Evolutionary conservation across 2,113 vertebrate genomes (phyloP), one percentile per base, ranked within the genome.

Genomic region (Lophura nycthemera): DNA sequence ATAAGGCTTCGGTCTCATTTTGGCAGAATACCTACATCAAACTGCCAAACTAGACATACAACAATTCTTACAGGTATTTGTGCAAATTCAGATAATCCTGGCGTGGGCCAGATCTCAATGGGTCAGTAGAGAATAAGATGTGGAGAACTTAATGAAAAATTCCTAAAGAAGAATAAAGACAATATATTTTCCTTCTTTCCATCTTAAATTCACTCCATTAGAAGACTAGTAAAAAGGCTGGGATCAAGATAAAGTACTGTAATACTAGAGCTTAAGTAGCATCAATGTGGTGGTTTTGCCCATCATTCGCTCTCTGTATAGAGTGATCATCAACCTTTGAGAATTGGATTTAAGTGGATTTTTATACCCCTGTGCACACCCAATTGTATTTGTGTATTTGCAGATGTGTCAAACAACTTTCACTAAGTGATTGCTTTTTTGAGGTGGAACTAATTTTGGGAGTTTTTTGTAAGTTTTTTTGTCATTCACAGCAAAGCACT

Each of bases 1-100:
- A 95, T 95, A 90, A 95, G 80, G 50, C 56, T 89, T n/a, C 88
- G 82, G 82, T 74, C 87, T 95, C 34, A 19, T 86, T 92, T 92
- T 95, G 92, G 92, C 83, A 96, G 71, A 16, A 67, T 83, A 67
- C 60, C 47, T 32, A 57, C 16, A 22, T 3, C 4, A 4, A 72
- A 83, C 63, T 92, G 94, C 89, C 91, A 95, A 89, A 69, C 54
- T 80, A 13, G 57, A 69, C 52, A 83, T 77, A 93, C 36, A 84
- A 93, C 56, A 38, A 6, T 34, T 90, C 93, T 95, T 54, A 36
- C 61, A 73, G 47, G 21, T 86, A 40, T 73, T 88, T 86, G 73
- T 24, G 54, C 69, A 82, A 93, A 93, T 88, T 65, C 88, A 67
- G 76, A 90, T 54, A 48, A 21, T 93, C 48, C 38, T 83, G 43